phyloP scores from a whole-genome alignment of 1,140 invertebrate species.

The Liolophura sinensis region DNA sequence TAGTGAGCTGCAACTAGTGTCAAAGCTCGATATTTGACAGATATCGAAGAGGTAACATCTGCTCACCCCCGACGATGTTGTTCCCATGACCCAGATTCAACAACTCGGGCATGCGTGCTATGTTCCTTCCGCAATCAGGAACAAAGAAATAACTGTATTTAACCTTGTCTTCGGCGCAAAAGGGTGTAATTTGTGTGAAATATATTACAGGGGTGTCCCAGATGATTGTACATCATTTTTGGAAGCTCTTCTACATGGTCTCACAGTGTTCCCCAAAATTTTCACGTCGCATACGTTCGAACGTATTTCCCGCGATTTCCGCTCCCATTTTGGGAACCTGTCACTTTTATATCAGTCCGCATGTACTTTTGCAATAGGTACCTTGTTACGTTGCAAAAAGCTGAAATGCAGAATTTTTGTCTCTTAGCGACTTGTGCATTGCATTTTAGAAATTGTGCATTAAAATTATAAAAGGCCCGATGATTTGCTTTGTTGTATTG shows the following conservation, averaged over 20 bases:
- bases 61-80: not conserved
- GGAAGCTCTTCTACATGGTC: not conserved
- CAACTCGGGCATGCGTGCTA: no score
- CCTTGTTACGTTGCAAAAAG: not conserved
- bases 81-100: not conserved
- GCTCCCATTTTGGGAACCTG: not conserved
- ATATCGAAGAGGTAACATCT: not conserved
- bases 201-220: not conserved
- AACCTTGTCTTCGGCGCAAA: not conserved
- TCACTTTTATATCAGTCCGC: not conserved
- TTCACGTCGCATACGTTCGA: conserved; percentile 2
- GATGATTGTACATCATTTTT: not conserved
- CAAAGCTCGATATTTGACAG: not conserved
- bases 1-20: not conserved
- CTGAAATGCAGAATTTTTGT: not conserved
- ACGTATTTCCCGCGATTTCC: conserved; percentile 18
- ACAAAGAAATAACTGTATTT: not conserved
- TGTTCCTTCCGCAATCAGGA: not conserved
- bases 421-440: not conserved
- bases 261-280: not conserved
- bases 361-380: not conserved
- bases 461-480: not conserved
- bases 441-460: not conserved
- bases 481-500: not conserved
- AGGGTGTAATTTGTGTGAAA: not conserved